Percentiles rank a stretch among this genome's conserved stretches.
phyloP scores from a whole-genome alignment of 2,113 vertebrate species.

The Macroglossus sobrinus region DNA sequence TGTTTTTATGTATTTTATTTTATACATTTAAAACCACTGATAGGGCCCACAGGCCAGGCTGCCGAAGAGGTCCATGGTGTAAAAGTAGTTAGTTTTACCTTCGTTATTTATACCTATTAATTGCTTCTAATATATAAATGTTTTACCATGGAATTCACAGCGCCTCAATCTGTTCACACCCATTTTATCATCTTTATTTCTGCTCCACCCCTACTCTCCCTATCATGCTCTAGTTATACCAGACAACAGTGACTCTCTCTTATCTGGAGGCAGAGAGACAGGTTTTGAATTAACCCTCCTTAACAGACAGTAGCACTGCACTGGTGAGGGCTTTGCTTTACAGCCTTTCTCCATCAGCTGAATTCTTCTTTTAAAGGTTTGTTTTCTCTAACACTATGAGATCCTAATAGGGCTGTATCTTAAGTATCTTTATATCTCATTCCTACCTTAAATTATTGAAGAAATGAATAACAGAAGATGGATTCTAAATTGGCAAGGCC shows the following conservation, averaged over 20 bases:
- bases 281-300: conserved; percentile 42
- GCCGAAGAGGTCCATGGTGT: not conserved
- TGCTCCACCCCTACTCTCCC: not conserved
- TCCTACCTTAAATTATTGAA: not conserved
- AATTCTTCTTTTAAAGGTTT: conserved; percentile 23
- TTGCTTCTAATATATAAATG: conserved; percentile 4
- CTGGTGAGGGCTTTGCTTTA: not conserved
- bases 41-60: not conserved
- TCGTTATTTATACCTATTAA: conserved; percentile 1
- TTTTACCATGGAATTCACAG: conserved; percentile 21
- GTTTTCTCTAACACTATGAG: not conserved
- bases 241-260: conserved; percentile 31
- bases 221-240: not conserved
- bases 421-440: not conserved
- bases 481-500: not conserved
- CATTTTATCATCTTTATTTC: conserved; percentile 50
- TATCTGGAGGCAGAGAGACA: conserved; percentile 35
- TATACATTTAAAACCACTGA: conserved; percentile 5
- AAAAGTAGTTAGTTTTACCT: conserved; percentile 2
- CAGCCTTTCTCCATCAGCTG: not conserved
- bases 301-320: not conserved
- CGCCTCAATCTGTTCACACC: conserved; percentile 27
- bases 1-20: conserved; percentile 25
- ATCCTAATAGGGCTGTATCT: not conserved
- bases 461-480: not conserved